Base-by-base conservation (phyloP, 2,113 vertebrate species). In the Myrmecophaga tridactyla region DNA sequence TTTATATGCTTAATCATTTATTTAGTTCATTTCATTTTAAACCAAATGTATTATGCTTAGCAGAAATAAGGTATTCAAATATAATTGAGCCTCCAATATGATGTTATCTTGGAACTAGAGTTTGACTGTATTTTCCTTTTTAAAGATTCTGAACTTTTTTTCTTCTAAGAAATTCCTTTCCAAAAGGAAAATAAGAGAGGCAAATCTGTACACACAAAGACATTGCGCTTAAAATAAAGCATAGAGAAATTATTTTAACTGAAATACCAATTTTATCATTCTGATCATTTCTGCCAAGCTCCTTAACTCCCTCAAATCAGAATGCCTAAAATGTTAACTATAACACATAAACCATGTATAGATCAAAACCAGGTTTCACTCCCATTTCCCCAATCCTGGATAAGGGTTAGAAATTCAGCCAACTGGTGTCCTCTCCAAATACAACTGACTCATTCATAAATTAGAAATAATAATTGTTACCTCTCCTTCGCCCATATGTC, bases 401-500 rank as follows among this genome's bases (percentile, higher is more conserved):
- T 81, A 96, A 95, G 90, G 70, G 92, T 93, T 84, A 97, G 73
- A 94, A 95, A 96, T 8, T 84, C 70, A 90, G 70, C 88, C 86
- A 97, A 69, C 80, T 95, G 53, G 29, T 94, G 94, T 97, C 95
- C 92, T 97, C 97, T 98, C 95, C 96, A 97, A 92, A 98, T 96
- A 97, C 97, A 98, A 98, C 96, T 97, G 97, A 98, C 94, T 99
- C 98, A 98, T 98, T 98, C 97, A 97, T 98, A 98, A 98, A 97
- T 98, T 98, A 98, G 98, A 99, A 98, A 99, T 97, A 98, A 97
- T 98, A 96, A 96, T 56, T 98, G 99, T 99, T 99, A 99, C 99
- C 99, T 99, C 99, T 99, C 99, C 99, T 99, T 98, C 99, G 99
- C 98, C 99, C 99, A 99, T 99, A 99, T 99, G 99, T 99, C 99